Base-by-base conservation (phyloP, 2,797 vertebrate genomes). In the Myripristis jacobus region DNA sequence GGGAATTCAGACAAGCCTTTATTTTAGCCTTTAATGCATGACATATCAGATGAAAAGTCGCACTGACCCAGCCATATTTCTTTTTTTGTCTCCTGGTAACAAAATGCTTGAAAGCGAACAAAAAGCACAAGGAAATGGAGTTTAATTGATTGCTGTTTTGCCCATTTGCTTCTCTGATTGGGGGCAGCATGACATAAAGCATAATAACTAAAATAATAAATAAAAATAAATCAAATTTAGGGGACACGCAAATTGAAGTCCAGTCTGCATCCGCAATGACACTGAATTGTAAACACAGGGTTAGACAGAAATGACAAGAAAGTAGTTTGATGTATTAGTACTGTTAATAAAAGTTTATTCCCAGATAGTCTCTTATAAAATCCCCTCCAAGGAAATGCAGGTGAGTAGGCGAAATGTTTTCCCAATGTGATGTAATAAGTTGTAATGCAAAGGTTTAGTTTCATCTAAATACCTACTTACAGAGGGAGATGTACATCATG, bases 331-430 rank as follows among this genome's bases (percentile, higher is more conserved):
- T 7, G 0, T 38, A 69, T 48, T 73, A 29, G n/a, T 68, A 50
- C 27, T 54, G 46, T n/a, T 70, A 60, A 78, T 73, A 54, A 57
- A 38, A 21, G 6, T 29, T 29, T 29, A 29, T 29, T 29, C 3
- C 27, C 27, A 29, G 6, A 29, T 29, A 29, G 3, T 29, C 27
- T 29, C 27, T 29, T 29, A 6, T 29, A 29, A 29, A 29, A 6
- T 29, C 27, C 27, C 27, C 6, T 29, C 3, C 6, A 29, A 29
- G 3, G 27, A 29, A 29, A 29, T 3, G 27, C 27, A 6, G 27
- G 27, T 29, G 6, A 6, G 27, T 29, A 3, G 27, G 27, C 3
- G 27, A 29, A 29, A 29, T 29, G 27, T 29, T 29, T 29, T 29
- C 27, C 6, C 27, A 3, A 29, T 29, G 3, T 29, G 27, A 29